Base-by-base conservation (phyloP, 2,113 vertebrate species). In the Corythaixoides concolor region DNA sequence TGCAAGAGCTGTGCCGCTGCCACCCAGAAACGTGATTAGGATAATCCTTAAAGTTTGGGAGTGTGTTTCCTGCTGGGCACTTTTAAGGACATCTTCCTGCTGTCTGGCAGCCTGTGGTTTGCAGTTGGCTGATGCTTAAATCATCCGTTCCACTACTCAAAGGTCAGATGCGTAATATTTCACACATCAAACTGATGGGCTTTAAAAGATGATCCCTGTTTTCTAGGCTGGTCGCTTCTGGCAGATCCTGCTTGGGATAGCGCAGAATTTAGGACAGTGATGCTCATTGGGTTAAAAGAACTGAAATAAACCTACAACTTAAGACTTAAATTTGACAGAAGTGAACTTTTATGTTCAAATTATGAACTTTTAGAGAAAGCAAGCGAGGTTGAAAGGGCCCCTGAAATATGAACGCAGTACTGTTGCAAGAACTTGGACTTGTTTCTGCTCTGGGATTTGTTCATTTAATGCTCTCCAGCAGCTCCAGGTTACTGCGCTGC, bases 21-120 rank as follows among this genome's bases (percentile, higher is more conserved):
- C 30, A 0, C 3, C 43, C 59, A 10, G 22, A 22, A 16, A 19
- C 55, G 11, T 39, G 11, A 39, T 39, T 39, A 43, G 41, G 13
- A 43, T 43, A 43, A 43, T 15, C 5, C 41, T 43, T 43, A 15
- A 43, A 43, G 41, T 43, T 43, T 43, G 41, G 41, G 11, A 11
- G 39, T 39, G 9, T 8, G 4, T 28, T 52, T 82, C 13, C 14
- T 19, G 50, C 32, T 15, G 37, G 28, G 8, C 15, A 0, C 22
- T 47, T 58, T 5, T 10, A 23, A 23, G 12, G 33, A 3, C 5
- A 3, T 2, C 10, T 24, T 14, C 0, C 14, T 6, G n/a, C 21
- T 28, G 33, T 9, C 24, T 43, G 41, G 8, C 45, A 37, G 26
- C 70, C n/a, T 5, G 1, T 0, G 32, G 11, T 8, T 50, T 58